Evolutionary conservation across 2,888 invertebrate genomes (phyloP).

Genomic region (Eristalis pertinax): DNA sequence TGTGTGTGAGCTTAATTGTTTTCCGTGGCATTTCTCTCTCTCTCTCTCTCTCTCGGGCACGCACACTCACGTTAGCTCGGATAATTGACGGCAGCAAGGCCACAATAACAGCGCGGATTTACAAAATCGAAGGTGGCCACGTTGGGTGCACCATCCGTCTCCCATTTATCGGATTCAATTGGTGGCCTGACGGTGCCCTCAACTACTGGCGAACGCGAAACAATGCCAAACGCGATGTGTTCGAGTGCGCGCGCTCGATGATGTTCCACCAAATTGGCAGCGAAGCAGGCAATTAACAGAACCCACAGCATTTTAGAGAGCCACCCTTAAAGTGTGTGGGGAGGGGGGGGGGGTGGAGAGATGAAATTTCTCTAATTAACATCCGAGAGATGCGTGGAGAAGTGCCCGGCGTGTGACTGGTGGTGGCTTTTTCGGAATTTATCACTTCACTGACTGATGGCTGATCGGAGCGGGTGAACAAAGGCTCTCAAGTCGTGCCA

Average conservation of each 20-base stretch:
- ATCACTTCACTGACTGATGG: constrained; percentile 4
- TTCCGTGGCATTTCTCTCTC: constrained; percentile 43
- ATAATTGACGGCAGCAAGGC: constrained; percentile 59
- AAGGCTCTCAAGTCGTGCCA: neutral
- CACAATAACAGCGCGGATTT: constrained; percentile 26
- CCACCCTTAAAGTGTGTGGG: neutral
- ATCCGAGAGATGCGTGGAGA: constrained; percentile 6
- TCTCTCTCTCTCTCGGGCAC: constrained; percentile 10
- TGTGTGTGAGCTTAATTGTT: constrained; percentile 54
- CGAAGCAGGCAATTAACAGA: constrained; percentile 39
- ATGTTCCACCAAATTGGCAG: constrained; percentile 6
- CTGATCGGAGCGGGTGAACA: too few species aligned
- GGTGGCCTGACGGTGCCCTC: neutral
- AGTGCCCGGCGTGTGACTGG: neutral
- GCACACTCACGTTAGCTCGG: neutral
- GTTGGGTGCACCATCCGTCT: neutral
- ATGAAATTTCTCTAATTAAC: constrained; percentile 38
- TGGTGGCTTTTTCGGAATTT: constrained; percentile 24
- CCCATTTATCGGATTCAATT: constrained; percentile 20
- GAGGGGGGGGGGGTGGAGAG: neutral
- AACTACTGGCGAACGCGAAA: neutral
- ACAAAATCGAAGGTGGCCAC: constrained; percentile 16
- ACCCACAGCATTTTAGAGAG: constrained; percentile 22
- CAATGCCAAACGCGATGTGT: neutral
- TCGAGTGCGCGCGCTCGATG: neutral